These are phyloP conservation scores for Trichechus manatus DNA, from an alignment of 2,113 vertebrate species.

Conservation along the genomic window DNA sequence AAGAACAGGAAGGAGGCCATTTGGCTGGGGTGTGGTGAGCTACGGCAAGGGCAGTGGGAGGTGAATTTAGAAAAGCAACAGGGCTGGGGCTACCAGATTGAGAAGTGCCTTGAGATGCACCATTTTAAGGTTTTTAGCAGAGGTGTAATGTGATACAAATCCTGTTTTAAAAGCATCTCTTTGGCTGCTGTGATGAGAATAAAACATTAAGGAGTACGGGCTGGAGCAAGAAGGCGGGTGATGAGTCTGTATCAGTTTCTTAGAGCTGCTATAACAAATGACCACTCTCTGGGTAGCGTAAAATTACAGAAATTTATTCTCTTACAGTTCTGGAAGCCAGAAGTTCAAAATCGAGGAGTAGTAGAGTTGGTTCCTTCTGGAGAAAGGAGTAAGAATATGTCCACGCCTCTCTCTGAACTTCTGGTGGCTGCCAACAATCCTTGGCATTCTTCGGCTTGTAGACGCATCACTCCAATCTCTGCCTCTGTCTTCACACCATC, in stretches of 20 bases:
- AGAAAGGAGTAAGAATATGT: not conserved
- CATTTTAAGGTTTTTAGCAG: not conserved
- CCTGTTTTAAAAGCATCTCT: not conserved
- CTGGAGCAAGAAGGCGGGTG: too few relatives aligned
- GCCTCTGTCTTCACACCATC: not conserved
- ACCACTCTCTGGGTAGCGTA: not conserved
- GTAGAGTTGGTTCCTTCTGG: not conserved
- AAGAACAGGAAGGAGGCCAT: not conserved
- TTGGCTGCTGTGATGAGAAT: not conserved
- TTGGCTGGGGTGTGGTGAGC: not conserved
- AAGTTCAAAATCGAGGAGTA: not conserved
- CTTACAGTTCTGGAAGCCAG: not conserved
- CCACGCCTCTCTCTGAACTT: not conserved
- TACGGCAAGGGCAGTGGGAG: too few relatives aligned
- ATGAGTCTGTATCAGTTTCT: not conserved
- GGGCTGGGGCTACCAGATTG: accelerated
- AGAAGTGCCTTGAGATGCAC: not conserved
- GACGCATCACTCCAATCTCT: not conserved
- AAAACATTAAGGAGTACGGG: not conserved
- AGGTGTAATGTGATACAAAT: not conserved
- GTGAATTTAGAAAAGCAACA: not conserved
- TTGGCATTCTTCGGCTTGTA: not conserved
- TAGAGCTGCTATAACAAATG: not conserved
- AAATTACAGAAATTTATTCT: not conserved
- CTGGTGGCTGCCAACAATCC: not conserved